Percentiles rank a stretch among this genome's conserved stretches.
These are phyloP conservation scores for Cebus imitator DNA, from an alignment of 2,113 vertebrate genomes.

Conservation along the genomic window DNA sequence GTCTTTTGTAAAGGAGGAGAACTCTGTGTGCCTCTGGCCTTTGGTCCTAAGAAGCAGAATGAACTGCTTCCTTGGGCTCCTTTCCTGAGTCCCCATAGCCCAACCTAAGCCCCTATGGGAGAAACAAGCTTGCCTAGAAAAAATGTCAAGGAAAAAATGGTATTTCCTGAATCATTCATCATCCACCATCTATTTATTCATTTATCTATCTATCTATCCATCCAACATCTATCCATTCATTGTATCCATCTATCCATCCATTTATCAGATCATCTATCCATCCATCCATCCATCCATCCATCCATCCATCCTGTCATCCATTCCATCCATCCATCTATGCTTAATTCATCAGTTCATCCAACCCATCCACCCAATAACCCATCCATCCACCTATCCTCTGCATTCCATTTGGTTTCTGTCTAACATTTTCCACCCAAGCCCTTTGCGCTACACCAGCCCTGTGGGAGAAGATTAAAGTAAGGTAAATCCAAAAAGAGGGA, in stretches of 20 bases:
- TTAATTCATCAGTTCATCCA: neutral
- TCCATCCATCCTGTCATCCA: neutral
- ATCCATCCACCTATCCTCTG: neutral
- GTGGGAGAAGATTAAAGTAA: neutral
- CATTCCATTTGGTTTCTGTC: neutral
- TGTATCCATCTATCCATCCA: neutral
- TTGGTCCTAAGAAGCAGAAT: neutral
- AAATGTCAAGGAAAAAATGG: neutral
- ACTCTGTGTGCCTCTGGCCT: neutral
- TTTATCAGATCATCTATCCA: no score
- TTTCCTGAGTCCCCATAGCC: neutral
- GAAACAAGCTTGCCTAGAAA: neutral
- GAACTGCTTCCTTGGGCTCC: neutral
- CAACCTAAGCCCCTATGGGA: neutral
- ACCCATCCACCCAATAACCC: no score
- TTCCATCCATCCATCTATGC: neutral
- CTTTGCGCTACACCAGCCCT: neutral
- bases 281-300: neutral
- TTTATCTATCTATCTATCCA: neutral
- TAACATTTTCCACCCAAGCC: neutral
- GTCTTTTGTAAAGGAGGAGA: neutral
- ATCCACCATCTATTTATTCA: no score
- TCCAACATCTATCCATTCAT: neutral
- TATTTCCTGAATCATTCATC: neutral
- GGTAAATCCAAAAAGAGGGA: neutral